These are phyloP conservation scores for Agrotis puta DNA, from an alignment of 2,888 invertebrate genomes.

Conservation along the genomic window DNA sequence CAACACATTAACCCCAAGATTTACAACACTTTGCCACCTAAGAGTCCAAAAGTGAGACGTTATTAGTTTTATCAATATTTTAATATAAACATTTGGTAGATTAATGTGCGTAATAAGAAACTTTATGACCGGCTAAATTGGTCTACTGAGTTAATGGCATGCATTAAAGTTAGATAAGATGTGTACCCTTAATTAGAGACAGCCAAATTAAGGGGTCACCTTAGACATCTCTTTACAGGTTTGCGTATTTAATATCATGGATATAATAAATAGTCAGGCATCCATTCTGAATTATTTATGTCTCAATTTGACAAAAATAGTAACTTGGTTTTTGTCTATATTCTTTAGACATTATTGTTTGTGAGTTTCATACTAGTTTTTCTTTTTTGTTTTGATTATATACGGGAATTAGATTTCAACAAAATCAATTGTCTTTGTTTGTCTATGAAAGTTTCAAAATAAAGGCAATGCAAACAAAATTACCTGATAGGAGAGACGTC, in stretches of 20 bases:
- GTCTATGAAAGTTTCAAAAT: too few species aligned
- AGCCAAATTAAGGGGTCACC: constrained; percentile 27
- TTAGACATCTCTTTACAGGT: neutral
- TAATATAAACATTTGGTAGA: constrained; percentile 51
- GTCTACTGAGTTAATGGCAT: constrained; percentile 48
- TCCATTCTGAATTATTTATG: too few species aligned
- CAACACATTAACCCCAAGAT: constrained; percentile 5
- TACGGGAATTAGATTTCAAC: too few species aligned
- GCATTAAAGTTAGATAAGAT: constrained; percentile 49
- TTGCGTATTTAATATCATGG: neutral
- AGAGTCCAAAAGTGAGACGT: neutral
- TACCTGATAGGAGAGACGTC: too few species aligned
- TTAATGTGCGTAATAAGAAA: constrained; percentile 55
- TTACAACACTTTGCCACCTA: neutral
- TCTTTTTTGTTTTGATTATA: too few species aligned
- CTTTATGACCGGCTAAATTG: constrained; percentile 59
- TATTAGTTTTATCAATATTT: constrained; percentile 47
- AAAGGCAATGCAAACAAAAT: too few species aligned
- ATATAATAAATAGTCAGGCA: too few species aligned
- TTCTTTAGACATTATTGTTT: too few species aligned
- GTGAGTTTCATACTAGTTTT: too few species aligned
- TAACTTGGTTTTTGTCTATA: too few species aligned
- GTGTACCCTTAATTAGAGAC: constrained; percentile 33
- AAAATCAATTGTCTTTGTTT: too few species aligned
- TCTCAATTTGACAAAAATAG: too few species aligned